A percentile compares a stretch with the other conserved stretches of the same genome.
Conservation (phyloP, 64 coral and sea anemone genomes). For the Platygyra sinensis region DNA sequence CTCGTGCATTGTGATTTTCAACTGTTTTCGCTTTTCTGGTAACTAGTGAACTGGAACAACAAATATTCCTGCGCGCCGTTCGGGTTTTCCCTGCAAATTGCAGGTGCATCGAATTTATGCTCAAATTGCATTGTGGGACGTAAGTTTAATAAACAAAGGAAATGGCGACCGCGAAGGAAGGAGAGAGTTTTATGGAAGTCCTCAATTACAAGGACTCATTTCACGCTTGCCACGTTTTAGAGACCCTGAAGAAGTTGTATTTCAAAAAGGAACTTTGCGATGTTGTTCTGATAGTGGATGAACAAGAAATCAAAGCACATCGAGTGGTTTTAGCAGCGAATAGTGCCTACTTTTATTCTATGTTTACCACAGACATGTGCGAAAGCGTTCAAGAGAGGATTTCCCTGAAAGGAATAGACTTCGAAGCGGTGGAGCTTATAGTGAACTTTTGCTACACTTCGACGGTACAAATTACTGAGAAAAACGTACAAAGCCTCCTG, state of each 20-base stretch:
- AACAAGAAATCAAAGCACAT: conserved; percentile 79
- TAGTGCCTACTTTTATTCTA: conserved; percentile 94
- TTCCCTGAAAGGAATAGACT: conserved; percentile 81
- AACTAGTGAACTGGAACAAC: neutral
- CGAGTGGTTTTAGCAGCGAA: conserved; percentile 95
- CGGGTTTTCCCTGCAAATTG: conserved; percentile 36
- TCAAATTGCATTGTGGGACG: conserved; percentile 48
- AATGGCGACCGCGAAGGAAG: conserved; percentile 51
- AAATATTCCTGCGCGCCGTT: neutral
- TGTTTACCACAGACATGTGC: conserved; percentile 94
- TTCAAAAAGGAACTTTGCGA: conserved; percentile 90
- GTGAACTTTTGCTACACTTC: conserved; percentile 96
- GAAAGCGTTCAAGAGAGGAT: conserved; percentile 85
- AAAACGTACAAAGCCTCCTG: conserved; percentile 90
- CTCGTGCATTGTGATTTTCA: neutral
- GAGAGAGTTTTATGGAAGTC: conserved; percentile 28
- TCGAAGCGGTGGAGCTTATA: conserved; percentile 74
- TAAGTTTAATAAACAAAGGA: conserved; percentile 47
- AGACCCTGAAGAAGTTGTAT: conserved; percentile 77
- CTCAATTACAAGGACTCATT: conserved; percentile 95
- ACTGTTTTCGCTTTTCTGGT: neutral
- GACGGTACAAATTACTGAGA: conserved; percentile 82
- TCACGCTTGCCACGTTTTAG: conserved; percentile 86
- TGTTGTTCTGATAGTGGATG: conserved; percentile 80
- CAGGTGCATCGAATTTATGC: conserved; percentile 8